Base-by-base conservation (phyloP, 2,888 invertebrate species). In the Synergus japonicus region DNA sequence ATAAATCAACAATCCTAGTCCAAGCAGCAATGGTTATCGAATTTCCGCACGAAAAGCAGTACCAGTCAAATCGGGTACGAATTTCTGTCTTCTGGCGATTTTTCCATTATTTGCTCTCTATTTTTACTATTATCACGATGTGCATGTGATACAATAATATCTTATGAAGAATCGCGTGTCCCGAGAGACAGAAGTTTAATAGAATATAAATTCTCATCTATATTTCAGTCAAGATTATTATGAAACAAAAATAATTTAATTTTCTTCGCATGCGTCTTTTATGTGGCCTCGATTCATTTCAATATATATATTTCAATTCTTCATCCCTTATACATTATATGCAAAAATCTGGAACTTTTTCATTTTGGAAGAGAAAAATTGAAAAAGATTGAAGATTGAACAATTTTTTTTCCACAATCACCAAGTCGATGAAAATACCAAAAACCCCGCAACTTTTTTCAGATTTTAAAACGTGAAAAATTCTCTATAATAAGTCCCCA, bases 1-100 rank as follows among this genome's bases (percentile, higher is more conserved):
- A 69, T 69, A 69, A 69, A 69, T 69, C 69, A 54, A 54, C 69
- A 37, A 69, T 69, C 29, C 49, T 69, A n/a, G 49, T 69, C 69
- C 37, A 0, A 22, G 22, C 46, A 7, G 49, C 29, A 37, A 69
- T 54, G 49, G 49, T 69, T 54, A 69, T 69, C 69, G 37, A 69
- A 69, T 69, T 69, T 54, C 49, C 29, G 37, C 69, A 69, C 69
- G 69, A 37, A 67, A 69, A 69, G 69, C 69, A 54, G 69, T 69
- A 69, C 69, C 69, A 54, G 49, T 54, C 69, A 49, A 69, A 54
- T 69, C 69, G 69, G 37, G 37, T 29, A 69, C 49, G 69, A 69
- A 49, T 69, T 22, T 13, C 49, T 49, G 29, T 54, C 49, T 29
- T 69, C 37, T 69, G 9, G 49, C 37, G 2, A 4, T 37, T 37